phyloP scores from a whole-genome alignment of 64 coral and sea anemone genomes.

The Montipora cactus region DNA sequence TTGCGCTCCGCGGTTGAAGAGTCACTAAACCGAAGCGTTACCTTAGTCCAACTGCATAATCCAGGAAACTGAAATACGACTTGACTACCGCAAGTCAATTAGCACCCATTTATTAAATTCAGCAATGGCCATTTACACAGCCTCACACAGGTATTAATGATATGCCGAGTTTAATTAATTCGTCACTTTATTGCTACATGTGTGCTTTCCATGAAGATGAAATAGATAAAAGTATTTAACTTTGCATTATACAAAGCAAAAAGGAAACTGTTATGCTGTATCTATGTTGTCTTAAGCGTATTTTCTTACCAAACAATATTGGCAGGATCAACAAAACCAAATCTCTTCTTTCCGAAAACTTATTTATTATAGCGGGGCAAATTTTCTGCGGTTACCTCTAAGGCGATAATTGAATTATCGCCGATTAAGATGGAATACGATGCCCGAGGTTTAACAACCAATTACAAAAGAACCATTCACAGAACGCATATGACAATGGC shows the following conservation, averaged over 20 bases:
- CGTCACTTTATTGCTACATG: slow-evolving; percentile 34
- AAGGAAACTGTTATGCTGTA: not conserved
- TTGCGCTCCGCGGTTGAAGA: not conserved
- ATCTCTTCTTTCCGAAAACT: not conserved
- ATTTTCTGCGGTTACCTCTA: slow-evolving; percentile 14
- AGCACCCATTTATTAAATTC: slow-evolving; percentile 60
- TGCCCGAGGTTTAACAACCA: slow-evolving; percentile 9
- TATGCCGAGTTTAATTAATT: slow-evolving; percentile 47
- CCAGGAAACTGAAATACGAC: not conserved
- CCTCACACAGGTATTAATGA: slow-evolving; percentile 53
- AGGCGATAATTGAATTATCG: slow-evolving; percentile 56
- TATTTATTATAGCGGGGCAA: not conserved
- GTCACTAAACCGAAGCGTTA: not conserved
- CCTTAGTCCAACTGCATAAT: not conserved
- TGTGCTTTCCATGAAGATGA: slow-evolving; percentile 53
- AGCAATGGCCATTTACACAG: slow-evolving; percentile 42
- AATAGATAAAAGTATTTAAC: slow-evolving; percentile 48
- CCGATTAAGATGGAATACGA: slow-evolving; percentile 47
- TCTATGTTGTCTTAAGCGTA: slow-evolving; percentile 1
- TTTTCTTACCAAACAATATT: slow-evolving; percentile 51
- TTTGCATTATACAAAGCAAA: not conserved
- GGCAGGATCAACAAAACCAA: slow-evolving; percentile 18
- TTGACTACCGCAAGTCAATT: slow-evolving; percentile 38
- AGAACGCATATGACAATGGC: not conserved
- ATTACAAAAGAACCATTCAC: not conserved